phyloP scores from a whole-genome alignment of 2,797 vertebrate genomes.

The Tamandua tetradactyla region DNA sequence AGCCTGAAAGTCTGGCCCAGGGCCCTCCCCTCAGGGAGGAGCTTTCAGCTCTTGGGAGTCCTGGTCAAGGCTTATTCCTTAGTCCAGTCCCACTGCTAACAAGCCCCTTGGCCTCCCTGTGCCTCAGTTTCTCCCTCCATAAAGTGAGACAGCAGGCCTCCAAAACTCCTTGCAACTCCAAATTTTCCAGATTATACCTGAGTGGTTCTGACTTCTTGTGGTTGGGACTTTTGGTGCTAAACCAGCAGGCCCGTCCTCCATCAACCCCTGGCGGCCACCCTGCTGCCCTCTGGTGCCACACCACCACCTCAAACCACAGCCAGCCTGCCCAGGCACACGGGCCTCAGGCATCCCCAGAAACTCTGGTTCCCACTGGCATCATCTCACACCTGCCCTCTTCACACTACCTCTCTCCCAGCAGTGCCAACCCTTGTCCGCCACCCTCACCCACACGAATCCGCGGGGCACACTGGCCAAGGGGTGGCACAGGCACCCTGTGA shows the following conservation, averaged over 20 bases:
- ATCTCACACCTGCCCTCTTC: neutral
- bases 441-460: no score
- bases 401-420: neutral
- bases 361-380: accelerated
- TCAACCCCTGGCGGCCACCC: neutral
- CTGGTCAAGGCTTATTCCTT: neutral
- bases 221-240: neutral
- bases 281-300: neutral
- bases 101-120: no score
- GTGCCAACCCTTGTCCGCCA: neutral
- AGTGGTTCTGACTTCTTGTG: neutral
- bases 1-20: neutral
- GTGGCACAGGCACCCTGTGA: neutral
- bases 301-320: no score
- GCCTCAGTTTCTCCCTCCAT: neutral
- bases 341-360: neutral
- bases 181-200: neutral
- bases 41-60: neutral
- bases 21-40: neutral
- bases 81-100: accelerated
- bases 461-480: accelerated
- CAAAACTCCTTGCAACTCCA: accelerated
- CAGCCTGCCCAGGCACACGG: neutral
- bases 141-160: neutral
- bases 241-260: accelerated